Evolutionary conservation across 2,797 vertebrate species (phyloP), one percentile per base, ranked within the genome.

Genomic region (Tadarida brasiliensis): DNA sequence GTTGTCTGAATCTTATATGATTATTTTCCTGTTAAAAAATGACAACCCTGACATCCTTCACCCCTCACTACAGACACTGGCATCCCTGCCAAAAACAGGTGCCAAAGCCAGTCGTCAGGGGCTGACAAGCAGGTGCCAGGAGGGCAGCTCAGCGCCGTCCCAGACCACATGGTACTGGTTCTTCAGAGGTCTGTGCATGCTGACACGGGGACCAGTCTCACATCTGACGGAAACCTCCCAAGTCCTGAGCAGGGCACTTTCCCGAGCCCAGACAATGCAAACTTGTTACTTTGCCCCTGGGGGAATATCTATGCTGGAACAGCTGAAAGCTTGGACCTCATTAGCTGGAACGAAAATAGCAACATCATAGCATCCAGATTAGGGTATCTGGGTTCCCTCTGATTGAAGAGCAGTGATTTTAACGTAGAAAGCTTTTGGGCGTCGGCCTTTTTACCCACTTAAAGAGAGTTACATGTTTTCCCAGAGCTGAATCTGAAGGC

Each of bases 241-340:
- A 1, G 51, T 90, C 59, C 87, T 39, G 19, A 63, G 20, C 49
- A 28, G 57, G 54, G 59, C 76, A 68, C 22, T 85, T 83, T 86
- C 47, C 56, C 47, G n/a, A 30, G 44, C 0, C n/a, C 57, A 93
- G 76, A 93, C 44, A 80, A 63, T 15, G 56, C 57, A 59, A 97
- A 94, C 74, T 86, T 92, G 83, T 77, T 80, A 57, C 74, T 87
- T 67, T 94, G 82, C 73, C 59, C 87, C 68, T 76, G 76, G 82
- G 90, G 78, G 87, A 87, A 76, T 54, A 68, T 44, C 22, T 85
- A 51, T 33, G 81, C 9, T 56, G 63, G 80, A 87, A 95, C n/a
- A 92, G 82, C 71, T 30, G 88, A 92, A 67, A 94, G 83, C 49
- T 54, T 8, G 15, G 59, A 57, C 20, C 91, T 91, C 30, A 49